Conservation (phyloP, 2,797 vertebrate species). For the Hippoglossus hippoglossus region DNA sequence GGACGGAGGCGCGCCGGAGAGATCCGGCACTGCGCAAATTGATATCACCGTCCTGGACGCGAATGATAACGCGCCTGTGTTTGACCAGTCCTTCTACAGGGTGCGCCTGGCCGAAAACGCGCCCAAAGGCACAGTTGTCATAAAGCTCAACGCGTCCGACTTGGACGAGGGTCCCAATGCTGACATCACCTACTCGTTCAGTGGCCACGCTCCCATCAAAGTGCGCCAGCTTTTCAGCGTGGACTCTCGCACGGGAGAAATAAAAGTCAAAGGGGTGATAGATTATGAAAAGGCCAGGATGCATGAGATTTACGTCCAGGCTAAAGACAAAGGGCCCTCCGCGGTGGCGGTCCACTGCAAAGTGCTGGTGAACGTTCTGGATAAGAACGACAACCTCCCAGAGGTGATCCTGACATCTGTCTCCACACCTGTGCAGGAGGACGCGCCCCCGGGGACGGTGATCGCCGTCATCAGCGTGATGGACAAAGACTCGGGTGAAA, state of each 20-base stretch:
- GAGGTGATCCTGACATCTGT: constrained; percentile 91
- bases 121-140: constrained; percentile 87
- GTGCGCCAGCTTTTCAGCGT: constrained; percentile 91
- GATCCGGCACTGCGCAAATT: constrained; percentile 88
- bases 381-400: constrained; percentile 91
- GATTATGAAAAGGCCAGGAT: constrained; percentile 91
- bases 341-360: constrained; percentile 92
- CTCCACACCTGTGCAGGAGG: constrained; percentile 90
- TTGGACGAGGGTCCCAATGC: constrained; percentile 91
- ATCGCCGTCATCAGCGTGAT: constrained; percentile 91
- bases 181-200: constrained; percentile 91
- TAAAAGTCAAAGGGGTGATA: constrained; percentile 88
- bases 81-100: constrained; percentile 89
- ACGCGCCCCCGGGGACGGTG: constrained; percentile 88
- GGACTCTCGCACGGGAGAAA: constrained; percentile 88
- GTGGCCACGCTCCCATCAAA: constrained; percentile 86
- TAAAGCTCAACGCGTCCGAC: constrained; percentile 91
- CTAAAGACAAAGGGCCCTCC: constrained; percentile 91
- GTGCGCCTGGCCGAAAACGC: constrained; percentile 89
- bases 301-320: constrained; percentile 92
- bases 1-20: constrained; percentile 90
- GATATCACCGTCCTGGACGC: constrained; percentile 89
- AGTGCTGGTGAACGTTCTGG: constrained; percentile 90
- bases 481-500: constrained; percentile 90
- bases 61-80: constrained; percentile 92